phyloP scores from a whole-genome alignment of 1,140 invertebrate genomes.

The Listronotus bonariensis region DNA sequence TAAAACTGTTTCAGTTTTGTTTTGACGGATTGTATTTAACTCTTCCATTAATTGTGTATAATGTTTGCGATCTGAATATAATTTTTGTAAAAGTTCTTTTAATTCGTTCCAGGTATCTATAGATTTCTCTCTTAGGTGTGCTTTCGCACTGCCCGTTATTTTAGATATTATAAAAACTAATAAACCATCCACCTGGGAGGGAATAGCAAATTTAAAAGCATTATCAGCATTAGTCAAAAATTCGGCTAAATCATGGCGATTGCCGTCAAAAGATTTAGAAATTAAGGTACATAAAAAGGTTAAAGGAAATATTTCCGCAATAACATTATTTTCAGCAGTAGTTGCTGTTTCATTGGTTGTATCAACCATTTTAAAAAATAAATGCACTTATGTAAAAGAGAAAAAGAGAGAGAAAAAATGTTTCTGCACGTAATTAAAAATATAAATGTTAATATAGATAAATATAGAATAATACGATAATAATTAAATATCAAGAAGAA shows the following conservation, averaged over 20 bases:
- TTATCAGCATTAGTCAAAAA: slow-evolving; percentile 21
- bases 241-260: slow-evolving; percentile 7
- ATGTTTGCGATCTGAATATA: slow-evolving; percentile 21
- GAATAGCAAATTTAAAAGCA: slow-evolving; percentile 13
- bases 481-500: too few relatives aligned
- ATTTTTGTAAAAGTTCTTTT: neutral
- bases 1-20: too few relatives aligned
- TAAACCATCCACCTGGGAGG: neutral
- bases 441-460: too few relatives aligned
- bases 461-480: too few relatives aligned
- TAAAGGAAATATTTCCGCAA: neutral
- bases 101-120: neutral
- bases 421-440: too few relatives aligned
- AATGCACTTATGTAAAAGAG: too few relatives aligned
- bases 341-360: too few relatives aligned
- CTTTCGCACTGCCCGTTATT: slow-evolving; percentile 13
- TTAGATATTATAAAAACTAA: slow-evolving; percentile 14
- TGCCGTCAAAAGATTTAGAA: slow-evolving; percentile 13
- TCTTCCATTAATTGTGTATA: slow-evolving; percentile 20
- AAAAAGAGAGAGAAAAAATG: too few relatives aligned
- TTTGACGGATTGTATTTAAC: too few relatives aligned
- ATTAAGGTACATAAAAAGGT: slow-evolving; percentile 12
- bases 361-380: too few relatives aligned
- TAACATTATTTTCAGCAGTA: too few relatives aligned
- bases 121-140: slow-evolving; percentile 6